A percentile compares a stretch with the other conserved stretches of the same genome.
These are phyloP conservation scores for Bruchidius siliquastri DNA, from an alignment of 2,888 invertebrate genomes.

Conservation along the genomic window DNA sequence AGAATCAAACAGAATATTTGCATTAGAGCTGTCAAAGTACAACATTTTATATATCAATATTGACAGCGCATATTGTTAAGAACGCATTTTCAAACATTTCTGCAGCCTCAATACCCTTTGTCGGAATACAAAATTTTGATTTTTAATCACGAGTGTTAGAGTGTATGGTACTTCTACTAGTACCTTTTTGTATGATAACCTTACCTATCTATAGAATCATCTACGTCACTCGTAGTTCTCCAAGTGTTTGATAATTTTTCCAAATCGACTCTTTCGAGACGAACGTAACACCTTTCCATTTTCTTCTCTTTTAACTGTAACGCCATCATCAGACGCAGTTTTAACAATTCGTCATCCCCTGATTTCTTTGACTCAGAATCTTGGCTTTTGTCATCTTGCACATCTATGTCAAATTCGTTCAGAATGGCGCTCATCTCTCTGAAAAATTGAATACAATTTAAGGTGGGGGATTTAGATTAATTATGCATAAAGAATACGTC, in stretches of 20 bases:
- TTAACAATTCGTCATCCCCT: not conserved
- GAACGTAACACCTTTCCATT: conserved; percentile 13
- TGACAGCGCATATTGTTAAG: too few species aligned
- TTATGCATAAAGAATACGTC: too few species aligned
- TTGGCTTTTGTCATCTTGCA: too few species aligned
- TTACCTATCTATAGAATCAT: conserved; percentile 17
- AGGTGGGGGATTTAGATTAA: too few species aligned
- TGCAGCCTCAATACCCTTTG: too few species aligned
- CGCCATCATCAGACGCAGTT: not conserved
- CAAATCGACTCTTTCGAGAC: conserved; percentile 9
- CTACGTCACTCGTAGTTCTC: conserved; percentile 4
- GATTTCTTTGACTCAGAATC: too few species aligned
- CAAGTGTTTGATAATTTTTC: not conserved
- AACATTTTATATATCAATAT: too few species aligned
- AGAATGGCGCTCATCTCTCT: conserved; percentile 2
- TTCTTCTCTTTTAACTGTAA: conserved; percentile 1
- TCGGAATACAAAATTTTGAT: not conserved
- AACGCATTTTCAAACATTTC: not conserved
- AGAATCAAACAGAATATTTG: too few species aligned
- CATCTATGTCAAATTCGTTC: conserved; percentile 7
- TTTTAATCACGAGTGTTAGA: too few species aligned
- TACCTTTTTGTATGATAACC: too few species aligned
- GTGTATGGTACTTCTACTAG: too few species aligned
- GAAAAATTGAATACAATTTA: not conserved
- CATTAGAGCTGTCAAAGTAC: too few species aligned